A percentile compares a stretch with the other conserved stretches of the same genome.
phyloP scores from a whole-genome alignment of 1,140 invertebrate genomes.

The Brachionus manjavacas region DNA sequence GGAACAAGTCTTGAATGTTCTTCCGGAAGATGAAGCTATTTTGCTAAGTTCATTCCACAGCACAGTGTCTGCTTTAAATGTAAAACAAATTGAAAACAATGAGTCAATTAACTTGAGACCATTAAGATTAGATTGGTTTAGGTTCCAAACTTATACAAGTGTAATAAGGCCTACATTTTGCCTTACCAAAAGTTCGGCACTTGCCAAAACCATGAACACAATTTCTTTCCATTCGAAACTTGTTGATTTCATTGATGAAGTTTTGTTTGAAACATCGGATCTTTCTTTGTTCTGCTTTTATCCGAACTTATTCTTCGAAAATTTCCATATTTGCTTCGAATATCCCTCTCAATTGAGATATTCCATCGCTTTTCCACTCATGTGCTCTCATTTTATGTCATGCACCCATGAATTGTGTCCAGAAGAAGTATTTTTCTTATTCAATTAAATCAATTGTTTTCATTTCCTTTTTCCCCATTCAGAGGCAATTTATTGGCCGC shows the following conservation, averaged over 20 bases:
- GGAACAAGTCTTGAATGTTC: slow-evolving; percentile 60
- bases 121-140: slow-evolving; percentile 91
- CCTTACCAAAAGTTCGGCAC: slow-evolving; percentile 76
- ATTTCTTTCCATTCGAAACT: slow-evolving; percentile 95
- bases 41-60: slow-evolving; percentile 88
- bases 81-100: slow-evolving; percentile 94
- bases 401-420: slow-evolving; percentile 96
- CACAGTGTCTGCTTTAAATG: slow-evolving; percentile 70
- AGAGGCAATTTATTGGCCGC: slow-evolving; percentile 31
- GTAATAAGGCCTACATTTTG: slow-evolving; percentile 73
- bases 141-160: slow-evolving; percentile 77
- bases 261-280: slow-evolving; percentile 91
- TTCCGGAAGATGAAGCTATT: slow-evolving; percentile 84
- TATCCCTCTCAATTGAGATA: slow-evolving; percentile 95
- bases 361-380: slow-evolving; percentile 92
- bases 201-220: slow-evolving; percentile 85
- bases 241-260: slow-evolving; percentile 96
- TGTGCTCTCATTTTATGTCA: slow-evolving; percentile 94
- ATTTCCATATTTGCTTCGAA: slow-evolving; percentile 96
- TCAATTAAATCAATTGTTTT: neutral
- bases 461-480: neutral
- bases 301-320: slow-evolving; percentile 90
- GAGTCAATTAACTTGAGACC: slow-evolving; percentile 91
- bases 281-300: slow-evolving; percentile 85
- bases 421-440: slow-evolving; percentile 66